phyloP scores from a whole-genome alignment of 2,888 invertebrate genomes.

The Rugalucina vietnamica region DNA sequence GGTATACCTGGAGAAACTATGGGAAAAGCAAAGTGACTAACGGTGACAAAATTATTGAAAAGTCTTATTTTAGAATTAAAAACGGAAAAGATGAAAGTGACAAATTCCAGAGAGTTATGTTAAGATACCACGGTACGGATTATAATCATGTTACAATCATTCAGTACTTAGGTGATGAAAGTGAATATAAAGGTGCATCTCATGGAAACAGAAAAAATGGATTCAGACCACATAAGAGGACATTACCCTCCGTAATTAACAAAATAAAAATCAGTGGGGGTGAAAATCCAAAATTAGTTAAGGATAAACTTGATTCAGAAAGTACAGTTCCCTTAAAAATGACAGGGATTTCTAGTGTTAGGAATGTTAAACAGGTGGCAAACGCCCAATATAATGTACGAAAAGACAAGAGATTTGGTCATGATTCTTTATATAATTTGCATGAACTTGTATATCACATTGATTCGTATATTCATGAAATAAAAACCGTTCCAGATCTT shows the following conservation, averaged over 20 bases:
- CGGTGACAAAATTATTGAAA: background rate
- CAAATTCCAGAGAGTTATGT: background rate
- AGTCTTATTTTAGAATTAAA: background rate
- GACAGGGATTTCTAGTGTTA: background rate
- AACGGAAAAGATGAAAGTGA: background rate
- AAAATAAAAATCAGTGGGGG: background rate
- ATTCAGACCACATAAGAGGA: background rate
- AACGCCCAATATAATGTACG: background rate
- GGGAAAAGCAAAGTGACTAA: slow-evolving; percentile 2
- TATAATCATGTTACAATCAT: background rate
- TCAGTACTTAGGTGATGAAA: background rate
- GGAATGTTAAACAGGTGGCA: background rate
- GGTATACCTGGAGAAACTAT: background rate
- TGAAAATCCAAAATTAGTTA: background rate
- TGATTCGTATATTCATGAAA: background rate
- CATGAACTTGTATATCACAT: background rate
- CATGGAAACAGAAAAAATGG: background rate
- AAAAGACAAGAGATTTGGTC: background rate
- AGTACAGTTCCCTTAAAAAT: background rate
- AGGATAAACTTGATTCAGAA: background rate
- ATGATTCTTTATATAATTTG: slow-evolving; percentile 1
- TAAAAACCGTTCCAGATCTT: slow-evolving; percentile 8
- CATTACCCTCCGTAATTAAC: background rate
- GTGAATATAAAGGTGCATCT: background rate
- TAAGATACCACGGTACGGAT: background rate